Evolutionary conservation across 2,888 invertebrate genomes (phyloP), one percentile per base, ranked within the genome.

Genomic region (Brachyptera risi): DNA sequence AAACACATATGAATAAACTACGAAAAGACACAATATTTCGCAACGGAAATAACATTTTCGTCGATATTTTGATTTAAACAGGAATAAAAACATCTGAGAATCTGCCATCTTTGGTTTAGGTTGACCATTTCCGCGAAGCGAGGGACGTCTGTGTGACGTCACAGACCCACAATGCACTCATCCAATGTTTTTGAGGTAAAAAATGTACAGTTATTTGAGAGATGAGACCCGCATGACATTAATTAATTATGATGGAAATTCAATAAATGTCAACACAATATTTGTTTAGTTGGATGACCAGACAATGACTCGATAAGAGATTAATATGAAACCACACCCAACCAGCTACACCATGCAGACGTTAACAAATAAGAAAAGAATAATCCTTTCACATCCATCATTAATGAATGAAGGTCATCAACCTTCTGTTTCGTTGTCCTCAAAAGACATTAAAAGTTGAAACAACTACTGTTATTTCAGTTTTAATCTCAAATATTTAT

Each of bases 31-130:
- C 68, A 74, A 71, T 67, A 75, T 69, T 58, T 76, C 76, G 77
- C 60, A 78, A 76, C 67, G 78, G 77, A 73, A 79, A 76, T 78
- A 76, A 71, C 75, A 81, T 88, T 88, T 88, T 81, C 89, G 86
- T 77, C 89, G 84, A 79, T 89, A 90, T 76, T 89, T 90, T 65
- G 87, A 88, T 81, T 89, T 89, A 80, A 87, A 88, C 77, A 89
- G 81, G 80, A 90, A 89, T 81, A 89, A 83, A 83, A 89, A 89
- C 87, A 89, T 88, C 84, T 88, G 88, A 76, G 87, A 78, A 74
- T 85, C 83, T 81, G 87, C 87, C 85, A 87, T 85, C 88, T 88
- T 88, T n/a, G n/a, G n/a, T 82, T 84, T 85, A 83, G 76, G 80
- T 71, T 74, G 73, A 72, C 75, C 76, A 77, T 77, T 77, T 77